These are phyloP conservation scores for Rhynchophorus ferrugineus DNA, from an alignment of 1,140 invertebrate genomes.

Conservation along the genomic window DNA sequence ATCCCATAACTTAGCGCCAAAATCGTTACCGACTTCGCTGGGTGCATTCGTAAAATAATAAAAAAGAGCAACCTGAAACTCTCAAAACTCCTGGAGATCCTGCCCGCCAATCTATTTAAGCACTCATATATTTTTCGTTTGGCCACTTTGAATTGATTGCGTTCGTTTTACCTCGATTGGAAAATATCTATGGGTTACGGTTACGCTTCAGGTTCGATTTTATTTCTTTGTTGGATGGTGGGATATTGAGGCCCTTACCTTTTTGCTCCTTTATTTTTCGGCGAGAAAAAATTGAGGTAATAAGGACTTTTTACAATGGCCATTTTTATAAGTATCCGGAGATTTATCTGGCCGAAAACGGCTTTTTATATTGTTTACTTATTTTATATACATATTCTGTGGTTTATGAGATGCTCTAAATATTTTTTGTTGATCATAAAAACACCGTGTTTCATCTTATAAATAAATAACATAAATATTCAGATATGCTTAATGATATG, in stretches of 20 bases:
- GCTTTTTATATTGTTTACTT: too few species aligned
- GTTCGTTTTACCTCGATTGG: background rate
- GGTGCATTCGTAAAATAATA: background rate
- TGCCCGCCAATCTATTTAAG: background rate
- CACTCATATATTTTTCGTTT: background rate
- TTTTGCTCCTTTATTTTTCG: background rate
- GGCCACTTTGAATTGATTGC: background rate
- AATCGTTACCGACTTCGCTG: background rate
- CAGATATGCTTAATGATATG: too few species aligned
- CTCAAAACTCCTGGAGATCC: background rate
- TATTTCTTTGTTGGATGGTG: background rate
- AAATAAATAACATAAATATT: too few species aligned
- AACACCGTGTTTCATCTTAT: too few species aligned
- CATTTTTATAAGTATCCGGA: background rate
- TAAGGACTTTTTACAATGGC: background rate
- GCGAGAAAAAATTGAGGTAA: background rate
- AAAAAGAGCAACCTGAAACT: background rate
- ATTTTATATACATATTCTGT: too few species aligned
- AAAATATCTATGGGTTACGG: background rate
- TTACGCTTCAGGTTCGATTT: background rate
- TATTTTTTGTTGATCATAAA: too few species aligned
- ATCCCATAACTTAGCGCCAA: background rate
- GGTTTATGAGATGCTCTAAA: too few species aligned
- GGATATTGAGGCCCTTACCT: background rate
- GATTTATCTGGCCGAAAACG: too few species aligned